Evolutionary conservation across 2,797 vertebrate species (phyloP), one percentile per base, ranked within the genome.

Genomic region (Urocyon cinereoargenteus): DNA sequence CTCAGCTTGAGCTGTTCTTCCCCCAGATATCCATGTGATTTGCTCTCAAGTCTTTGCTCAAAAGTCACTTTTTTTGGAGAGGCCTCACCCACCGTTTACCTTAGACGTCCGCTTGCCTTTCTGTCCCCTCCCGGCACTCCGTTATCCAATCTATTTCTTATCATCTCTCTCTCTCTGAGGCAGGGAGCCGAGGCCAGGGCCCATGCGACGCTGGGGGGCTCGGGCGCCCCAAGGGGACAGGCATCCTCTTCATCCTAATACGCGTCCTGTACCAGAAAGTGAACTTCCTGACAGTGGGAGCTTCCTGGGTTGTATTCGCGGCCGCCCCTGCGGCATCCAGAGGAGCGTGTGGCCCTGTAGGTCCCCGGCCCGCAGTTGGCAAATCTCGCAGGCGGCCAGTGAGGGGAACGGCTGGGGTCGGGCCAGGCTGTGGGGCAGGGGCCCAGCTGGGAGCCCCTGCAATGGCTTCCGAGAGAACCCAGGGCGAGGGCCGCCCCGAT

Each of bases 91-190:
- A 82, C 51, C 88, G 82, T 91, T 81, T 95, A 8, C 90, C 95
- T 97, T 92, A 94, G 97, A 86, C 88, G 97, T 92, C 72, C 82
- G 53, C 77, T 94, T 82, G 79, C 75, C 90, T 75, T 91, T 70
- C 92, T 92, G 22, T 84, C 88, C 81, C 94, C 84, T 96, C 77
- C n/a, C 26, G 36, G 51, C 34, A 77, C 49, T n/a, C 91, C 82
- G 70, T 92, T 78, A 88, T 94, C 92, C 97, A 53, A 86, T 61
- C 18, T 78, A 45, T 70, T 86, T 59, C 53, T 86, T 83, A 53
- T 82, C 84, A 73, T 73, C 77, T 61, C 75, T 34, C 78, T 91
- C 84, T 91, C 61, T 13, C 49, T 10, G 61, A 62, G 61, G 26
- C 26, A 62, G 61, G 61, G 72, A 75, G 4, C 14, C 0, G 4